phyloP scores from a whole-genome alignment of 1,140 invertebrate genomes.

The Nephila pilipes region DNA sequence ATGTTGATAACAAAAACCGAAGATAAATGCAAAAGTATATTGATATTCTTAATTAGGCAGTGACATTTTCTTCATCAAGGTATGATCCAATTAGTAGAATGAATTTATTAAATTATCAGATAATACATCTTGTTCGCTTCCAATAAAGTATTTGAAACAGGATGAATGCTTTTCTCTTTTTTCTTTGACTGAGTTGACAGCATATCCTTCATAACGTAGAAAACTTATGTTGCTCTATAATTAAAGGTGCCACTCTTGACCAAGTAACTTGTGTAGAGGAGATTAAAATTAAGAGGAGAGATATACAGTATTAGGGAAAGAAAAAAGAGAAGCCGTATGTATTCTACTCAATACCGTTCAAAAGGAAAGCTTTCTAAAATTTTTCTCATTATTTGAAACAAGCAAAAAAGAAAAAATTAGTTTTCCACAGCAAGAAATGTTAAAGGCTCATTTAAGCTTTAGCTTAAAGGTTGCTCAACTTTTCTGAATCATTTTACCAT shows the following conservation, averaged over 20 bases:
- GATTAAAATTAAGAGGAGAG: conserved; percentile 2
- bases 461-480: background rate
- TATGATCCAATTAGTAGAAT: conserved; percentile 18
- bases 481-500: background rate
- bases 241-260: conserved; percentile 7
- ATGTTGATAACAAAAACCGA: background rate
- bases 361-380: background rate
- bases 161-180: background rate
- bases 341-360: background rate
- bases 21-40: background rate
- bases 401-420: background rate
- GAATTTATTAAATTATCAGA: conserved; percentile 54
- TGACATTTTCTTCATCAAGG: conserved; percentile 38
- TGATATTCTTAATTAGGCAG: conserved; percentile 2
- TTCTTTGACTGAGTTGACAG: background rate
- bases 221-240: conserved; percentile 2
- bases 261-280: background rate
- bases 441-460: background rate
- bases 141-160: background rate
- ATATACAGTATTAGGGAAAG: background rate
- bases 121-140: conserved; percentile 32
- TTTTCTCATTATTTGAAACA: background rate
- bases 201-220: background rate
- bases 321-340: background rate
- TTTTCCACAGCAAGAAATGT: background rate